Conservation (phyloP, 2,888 invertebrate species). For the Drosophila acutilabella region DNA sequence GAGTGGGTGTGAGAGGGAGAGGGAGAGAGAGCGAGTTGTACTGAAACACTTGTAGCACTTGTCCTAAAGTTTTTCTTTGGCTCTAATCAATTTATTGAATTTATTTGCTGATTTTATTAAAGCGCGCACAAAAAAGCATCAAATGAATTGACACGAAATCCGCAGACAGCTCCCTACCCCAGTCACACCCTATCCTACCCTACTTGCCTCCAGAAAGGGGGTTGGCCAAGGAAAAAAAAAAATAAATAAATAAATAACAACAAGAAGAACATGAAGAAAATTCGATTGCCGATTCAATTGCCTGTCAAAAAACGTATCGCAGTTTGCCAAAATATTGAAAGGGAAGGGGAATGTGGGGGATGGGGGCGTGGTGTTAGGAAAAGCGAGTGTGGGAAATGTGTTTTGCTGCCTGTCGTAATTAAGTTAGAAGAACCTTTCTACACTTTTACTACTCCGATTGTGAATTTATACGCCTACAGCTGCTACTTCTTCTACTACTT, state of each 20-base stretch:
- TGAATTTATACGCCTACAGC: neutral
- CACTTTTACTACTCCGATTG: constrained; percentile 24
- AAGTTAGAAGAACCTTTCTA: constrained; percentile 74
- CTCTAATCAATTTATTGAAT: constrained; percentile 79
- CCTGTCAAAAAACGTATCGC: constrained; percentile 58
- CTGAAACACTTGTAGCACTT: constrained; percentile 63
- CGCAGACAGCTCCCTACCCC: neutral
- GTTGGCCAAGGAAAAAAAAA: neutral
- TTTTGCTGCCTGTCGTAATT: constrained; percentile 58
- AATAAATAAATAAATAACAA: neutral
- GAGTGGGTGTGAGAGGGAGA: neutral
- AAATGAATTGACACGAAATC: constrained; percentile 51
- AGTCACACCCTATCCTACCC: neutral
- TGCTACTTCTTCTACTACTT: neutral
- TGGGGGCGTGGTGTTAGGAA: neutral
- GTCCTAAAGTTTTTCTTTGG: constrained; percentile 28
- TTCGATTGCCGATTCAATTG: constrained; percentile 66
- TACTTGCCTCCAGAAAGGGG: neutral
- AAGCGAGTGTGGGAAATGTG: constrained; percentile 20
- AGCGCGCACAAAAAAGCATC: constrained; percentile 61
- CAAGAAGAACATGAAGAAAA: constrained; percentile 23
- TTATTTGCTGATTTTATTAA: constrained; percentile 76
- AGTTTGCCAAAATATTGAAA: neutral
- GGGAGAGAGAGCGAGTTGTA: neutral
- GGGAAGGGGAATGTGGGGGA: neutral